Percentiles rank a stretch among this genome's conserved stretches.
phyloP scores from a whole-genome alignment of 2,888 invertebrate species.

The Cheilosia urbana region DNA sequence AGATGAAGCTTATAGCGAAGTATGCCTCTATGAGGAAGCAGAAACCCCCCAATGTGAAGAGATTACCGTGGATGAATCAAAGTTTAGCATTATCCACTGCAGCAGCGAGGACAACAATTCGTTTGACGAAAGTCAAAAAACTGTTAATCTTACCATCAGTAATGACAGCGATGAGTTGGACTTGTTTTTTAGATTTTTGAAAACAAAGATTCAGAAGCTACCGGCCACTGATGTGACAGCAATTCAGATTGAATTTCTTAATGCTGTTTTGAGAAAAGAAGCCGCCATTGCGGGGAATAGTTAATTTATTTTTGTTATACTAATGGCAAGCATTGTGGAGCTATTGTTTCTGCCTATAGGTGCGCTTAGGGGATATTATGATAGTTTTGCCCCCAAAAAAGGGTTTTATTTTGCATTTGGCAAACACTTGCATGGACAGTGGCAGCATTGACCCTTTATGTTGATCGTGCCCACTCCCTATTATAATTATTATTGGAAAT shows the following conservation, averaged over 20 bases:
- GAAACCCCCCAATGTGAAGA: not conserved
- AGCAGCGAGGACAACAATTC: not conserved
- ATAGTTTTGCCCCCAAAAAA: no score
- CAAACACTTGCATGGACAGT: no score
- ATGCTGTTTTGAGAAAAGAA: constrained; percentile 81
- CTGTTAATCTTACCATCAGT: not conserved
- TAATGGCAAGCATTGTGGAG: not conserved
- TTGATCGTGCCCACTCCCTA: no score
- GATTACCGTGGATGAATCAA: not conserved
- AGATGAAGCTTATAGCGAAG: constrained; percentile 80
- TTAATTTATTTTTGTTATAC: not conserved
- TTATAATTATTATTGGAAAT: no score
- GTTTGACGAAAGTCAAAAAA: not conserved
- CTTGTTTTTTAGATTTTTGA: constrained; percentile 81
- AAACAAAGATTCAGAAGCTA: constrained; percentile 81
- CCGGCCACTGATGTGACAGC: constrained; percentile 81
- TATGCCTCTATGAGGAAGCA: constrained; percentile 81
- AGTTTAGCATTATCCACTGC: not conserved
- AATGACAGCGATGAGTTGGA: constrained; percentile 80
- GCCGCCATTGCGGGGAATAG: constrained; percentile 64
- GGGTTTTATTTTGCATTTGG: no score
- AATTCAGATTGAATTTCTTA: constrained; percentile 82
- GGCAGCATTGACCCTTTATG: no score
- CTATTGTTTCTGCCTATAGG: no score
- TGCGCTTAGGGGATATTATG: no score